Evolutionary conservation across 2,888 invertebrate species (phyloP), one percentile per base, ranked within the genome.

Genomic region (Plebejus argus): DNA sequence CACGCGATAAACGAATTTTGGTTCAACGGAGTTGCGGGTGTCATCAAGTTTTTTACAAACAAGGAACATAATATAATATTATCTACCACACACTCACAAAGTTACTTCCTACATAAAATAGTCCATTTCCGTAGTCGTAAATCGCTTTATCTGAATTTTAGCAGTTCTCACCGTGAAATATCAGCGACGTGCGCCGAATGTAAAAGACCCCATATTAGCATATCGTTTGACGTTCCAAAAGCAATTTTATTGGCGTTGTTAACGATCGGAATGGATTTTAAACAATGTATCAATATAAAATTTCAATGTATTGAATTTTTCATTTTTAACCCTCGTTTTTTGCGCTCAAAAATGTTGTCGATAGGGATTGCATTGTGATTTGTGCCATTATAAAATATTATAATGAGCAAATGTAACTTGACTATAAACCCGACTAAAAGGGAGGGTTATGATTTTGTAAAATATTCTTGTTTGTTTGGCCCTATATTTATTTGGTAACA

Each of bases 241-340:
- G 88, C 90, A 88, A 91, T 91, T 92, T 91, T 91, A 92, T 92
- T 91, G 90, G 89, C 86, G 86, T 86, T 88, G 90, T 87, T 91
- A 91, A 90, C 90, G 87, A 84, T 80, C 83, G 85, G 81, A 83
- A 90, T 90, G 89, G 91, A 92, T 90, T 91, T 91, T 87, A 89
- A 90, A 90, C 87, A 85, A 86, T 86, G 87, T 87, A 90, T 91
- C 89, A 89, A 85, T 81, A 83, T 70, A 76, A 81, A 76, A 56
- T 76, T 56, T 20, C 58, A 45, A 35, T 56, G 53, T 23, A 71
- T 71, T 77, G 56, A 77, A 70, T 77, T 56, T 33, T 28, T 84
- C 83, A 85, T 84, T 79, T 78, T 76, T 79, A 76, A 56, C 79
- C 71, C 79, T 39, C 74, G 76, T 78, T 81, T 78, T 78, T 77